Evolutionary conservation across 1,140 invertebrate genomes (phyloP).

Genomic region (Heterodera schachtii): DNA sequence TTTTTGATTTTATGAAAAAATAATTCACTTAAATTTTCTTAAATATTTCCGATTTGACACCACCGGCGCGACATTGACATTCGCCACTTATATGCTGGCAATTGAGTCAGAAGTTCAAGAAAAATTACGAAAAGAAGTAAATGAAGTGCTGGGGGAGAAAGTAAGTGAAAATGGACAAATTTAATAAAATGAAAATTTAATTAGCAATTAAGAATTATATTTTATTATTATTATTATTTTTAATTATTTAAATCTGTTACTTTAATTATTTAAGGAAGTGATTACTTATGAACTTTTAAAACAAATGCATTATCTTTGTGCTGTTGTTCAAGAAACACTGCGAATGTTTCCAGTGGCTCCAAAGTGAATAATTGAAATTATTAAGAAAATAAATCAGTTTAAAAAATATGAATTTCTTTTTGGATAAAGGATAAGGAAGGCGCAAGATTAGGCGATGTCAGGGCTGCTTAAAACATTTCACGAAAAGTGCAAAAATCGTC

Average conservation of each 20-base stretch:
- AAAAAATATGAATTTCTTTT: no score
- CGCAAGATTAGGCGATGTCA: no score
- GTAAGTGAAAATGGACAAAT: not conserved
- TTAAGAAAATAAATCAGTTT: not conserved
- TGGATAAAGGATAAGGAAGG: no score
- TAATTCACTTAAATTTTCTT: no score
- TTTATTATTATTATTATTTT: conserved; percentile 1
- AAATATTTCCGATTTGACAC: conserved; percentile 60
- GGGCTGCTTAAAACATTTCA: no score
- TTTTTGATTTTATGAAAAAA: no score
- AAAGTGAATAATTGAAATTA: not conserved
- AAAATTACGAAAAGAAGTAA: conserved; percentile 35
- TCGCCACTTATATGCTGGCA: conserved; percentile 57
- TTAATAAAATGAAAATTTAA: no score
- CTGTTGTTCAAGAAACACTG: conserved; percentile 41
- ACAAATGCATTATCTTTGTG: conserved; percentile 27
- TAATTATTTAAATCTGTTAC: no score
- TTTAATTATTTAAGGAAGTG: conserved; percentile 27
- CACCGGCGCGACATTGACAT: conserved; percentile 55
- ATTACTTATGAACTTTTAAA: conserved; percentile 34
- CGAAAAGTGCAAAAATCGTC: no score
- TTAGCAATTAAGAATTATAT: no score
- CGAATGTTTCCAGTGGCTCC: conserved; percentile 36
- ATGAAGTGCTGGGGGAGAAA: conserved; percentile 18
- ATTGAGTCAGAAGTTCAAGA: conserved; percentile 58